Base-by-base conservation (phyloP, 2,888 invertebrate genomes). In the Cecidostiba fungosa region DNA sequence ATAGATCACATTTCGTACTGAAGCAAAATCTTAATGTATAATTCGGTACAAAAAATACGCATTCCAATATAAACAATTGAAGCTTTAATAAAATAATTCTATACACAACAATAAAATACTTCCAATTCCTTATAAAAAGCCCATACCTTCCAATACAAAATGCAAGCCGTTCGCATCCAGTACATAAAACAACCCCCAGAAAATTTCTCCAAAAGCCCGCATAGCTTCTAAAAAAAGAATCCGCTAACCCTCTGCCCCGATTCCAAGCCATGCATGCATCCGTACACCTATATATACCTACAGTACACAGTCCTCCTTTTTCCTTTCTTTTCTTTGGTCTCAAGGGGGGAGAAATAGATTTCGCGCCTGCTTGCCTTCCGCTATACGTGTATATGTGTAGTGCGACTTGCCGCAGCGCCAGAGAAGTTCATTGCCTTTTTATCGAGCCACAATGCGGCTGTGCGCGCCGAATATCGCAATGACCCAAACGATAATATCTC, bases 381-480 rank as follows among this genome's bases (percentile, higher is more conserved):
- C 47, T 39, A 39, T 43, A 12, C 12, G 12, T 29, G 43, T 12
- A 50, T 43, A 32, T 50, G 47, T 16, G 50, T 47, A 32, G 79
- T 3, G 19, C 59, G 77, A 16, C 3, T n/a, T 62, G 62, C 62
- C n/a, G 62, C 23, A 23, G 62, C 23, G 62, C 62, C 23, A 12
- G 62, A 16, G 77, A 69, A 73, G 78, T 82, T 79, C 78, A 62
- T 79, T 83, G 79, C 32, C 76, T 83, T 83, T 79, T 76, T 86
- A 83, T 83, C 82, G 83, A 86, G 76, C 76, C 74, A 50, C 50
- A 50, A 19, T 50, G 62, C 62, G 26, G 50, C n/a, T 78, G 82
- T 78, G 43, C 54, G 32, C n/a, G 50, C n/a, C 69, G 59, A 70
- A 66, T 82, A 82, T 4, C 32, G 69, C 69, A 32, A 54, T 72